Evolutionary conservation across 1,140 invertebrate species (phyloP).

Genomic region (Tetramorium simillimum): DNA sequence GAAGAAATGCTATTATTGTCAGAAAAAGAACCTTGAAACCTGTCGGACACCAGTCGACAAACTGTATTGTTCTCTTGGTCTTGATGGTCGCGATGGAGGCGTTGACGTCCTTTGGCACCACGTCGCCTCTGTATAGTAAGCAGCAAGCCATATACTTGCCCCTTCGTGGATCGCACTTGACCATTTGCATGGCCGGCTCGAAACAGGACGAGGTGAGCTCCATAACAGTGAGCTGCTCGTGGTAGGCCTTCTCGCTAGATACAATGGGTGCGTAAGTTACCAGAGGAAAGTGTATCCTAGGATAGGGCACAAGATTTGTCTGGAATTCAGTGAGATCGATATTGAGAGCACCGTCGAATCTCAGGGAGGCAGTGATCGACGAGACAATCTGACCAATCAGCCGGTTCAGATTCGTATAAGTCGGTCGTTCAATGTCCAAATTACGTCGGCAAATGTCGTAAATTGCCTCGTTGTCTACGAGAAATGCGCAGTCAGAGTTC

Average conservation of each 20-base stretch:
- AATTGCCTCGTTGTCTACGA: slow-evolving; percentile 95
- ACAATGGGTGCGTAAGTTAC: slow-evolving; percentile 92
- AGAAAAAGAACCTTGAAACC: slow-evolving; percentile 85
- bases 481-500: slow-evolving; percentile 92
- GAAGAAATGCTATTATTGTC: neutral
- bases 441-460: slow-evolving; percentile 90
- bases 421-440: slow-evolving; percentile 87
- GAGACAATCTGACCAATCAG: slow-evolving; percentile 88
- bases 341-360: slow-evolving; percentile 90
- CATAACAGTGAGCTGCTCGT: slow-evolving; percentile 89
- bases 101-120: slow-evolving; percentile 90
- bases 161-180: slow-evolving; percentile 77
- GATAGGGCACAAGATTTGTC: slow-evolving; percentile 86
- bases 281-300: slow-evolving; percentile 86
- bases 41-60: slow-evolving; percentile 89
- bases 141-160: slow-evolving; percentile 88
- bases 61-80: slow-evolving; percentile 88
- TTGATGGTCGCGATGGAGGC: slow-evolving; percentile 92
- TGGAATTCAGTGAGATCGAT: slow-evolving; percentile 91
- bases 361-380: slow-evolving; percentile 88
- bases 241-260: slow-evolving; percentile 89
- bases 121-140: slow-evolving; percentile 88
- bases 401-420: slow-evolving; percentile 88
- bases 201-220: slow-evolving; percentile 93
- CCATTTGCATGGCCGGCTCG: slow-evolving; percentile 90